Evolutionary conservation across 1,140 invertebrate genomes (phyloP).

Genomic region (Chymomyza costata): DNA sequence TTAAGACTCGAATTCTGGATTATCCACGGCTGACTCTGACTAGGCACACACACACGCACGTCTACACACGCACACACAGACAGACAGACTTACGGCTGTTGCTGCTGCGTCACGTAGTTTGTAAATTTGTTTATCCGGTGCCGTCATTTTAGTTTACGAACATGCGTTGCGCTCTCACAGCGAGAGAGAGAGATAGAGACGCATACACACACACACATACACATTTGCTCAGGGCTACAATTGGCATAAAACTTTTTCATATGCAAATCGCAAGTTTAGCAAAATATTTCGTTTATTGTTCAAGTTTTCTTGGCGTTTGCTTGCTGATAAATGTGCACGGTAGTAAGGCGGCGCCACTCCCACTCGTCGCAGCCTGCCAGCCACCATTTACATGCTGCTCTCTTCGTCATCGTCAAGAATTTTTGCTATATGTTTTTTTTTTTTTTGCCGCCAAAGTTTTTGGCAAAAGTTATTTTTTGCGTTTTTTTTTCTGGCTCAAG

Average conservation of each 20-base stretch:
- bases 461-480: conserved; percentile 21
- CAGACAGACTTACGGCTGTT: conserved; percentile 1
- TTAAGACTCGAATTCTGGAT: conserved; percentile 66
- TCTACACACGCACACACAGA: neutral
- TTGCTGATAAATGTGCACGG: neutral
- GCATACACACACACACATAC: conserved; percentile 7
- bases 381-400: too few relatives aligned
- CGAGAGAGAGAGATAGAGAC: conserved; percentile 3
- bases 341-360: too few relatives aligned
- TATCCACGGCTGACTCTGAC: conserved; percentile 27
- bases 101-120: conserved; percentile 65
- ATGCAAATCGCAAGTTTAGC: conserved; percentile 72
- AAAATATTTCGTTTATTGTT: conserved; percentile 73
- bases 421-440: conserved; percentile 31
- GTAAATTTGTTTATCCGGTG: conserved; percentile 58
- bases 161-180: conserved; percentile 10
- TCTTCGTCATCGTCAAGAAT: conserved; percentile 48
- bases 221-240: too few relatives aligned
- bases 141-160: conserved; percentile 34
- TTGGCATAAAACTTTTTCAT: conserved; percentile 71
- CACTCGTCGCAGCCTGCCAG: too few relatives aligned
- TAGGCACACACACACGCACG: too few relatives aligned
- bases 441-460: conserved; percentile 30
- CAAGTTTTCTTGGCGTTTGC: conserved; percentile 51
- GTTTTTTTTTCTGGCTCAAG: conserved; percentile 24